phyloP scores from a whole-genome alignment of 1,140 invertebrate species.

The Gonatopus flavifemur region DNA sequence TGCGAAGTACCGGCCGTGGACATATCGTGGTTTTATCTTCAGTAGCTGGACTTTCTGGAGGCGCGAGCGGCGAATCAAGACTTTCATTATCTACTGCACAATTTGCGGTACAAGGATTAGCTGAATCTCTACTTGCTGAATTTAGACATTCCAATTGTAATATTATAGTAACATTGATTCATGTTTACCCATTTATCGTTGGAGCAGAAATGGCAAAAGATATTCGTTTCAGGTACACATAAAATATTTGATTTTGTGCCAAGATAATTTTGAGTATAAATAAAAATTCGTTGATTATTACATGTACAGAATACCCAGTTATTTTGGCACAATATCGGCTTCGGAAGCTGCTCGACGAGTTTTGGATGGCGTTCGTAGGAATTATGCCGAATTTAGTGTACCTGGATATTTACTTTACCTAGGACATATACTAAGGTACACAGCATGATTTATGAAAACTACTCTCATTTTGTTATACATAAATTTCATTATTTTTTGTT shows the following conservation, averaged over 20 bases:
- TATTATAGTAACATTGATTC: constrained; percentile 62
- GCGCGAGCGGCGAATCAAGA: constrained; percentile 55
- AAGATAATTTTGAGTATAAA: background rate
- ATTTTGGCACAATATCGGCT: constrained; percentile 66
- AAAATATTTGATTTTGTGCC: background rate
- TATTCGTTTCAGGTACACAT: constrained; percentile 61
- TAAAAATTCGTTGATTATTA: background rate
- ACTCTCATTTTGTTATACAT: background rate
- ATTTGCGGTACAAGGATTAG: constrained; percentile 70
- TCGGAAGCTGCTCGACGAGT: constrained; percentile 60
- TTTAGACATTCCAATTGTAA: constrained; percentile 60
- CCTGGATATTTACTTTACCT: constrained; percentile 64
- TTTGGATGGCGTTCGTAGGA: constrained; percentile 63
- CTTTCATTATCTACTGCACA: constrained; percentile 71
- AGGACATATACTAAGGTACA: constrained; percentile 60
- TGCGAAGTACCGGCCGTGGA: constrained; percentile 66
- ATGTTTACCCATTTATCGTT: constrained; percentile 67
- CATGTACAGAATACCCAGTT: constrained; percentile 63
- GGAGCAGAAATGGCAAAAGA: constrained; percentile 57
- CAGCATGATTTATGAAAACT: constrained; percentile 1
- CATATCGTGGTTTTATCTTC: constrained; percentile 73
- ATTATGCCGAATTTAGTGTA: constrained; percentile 65
- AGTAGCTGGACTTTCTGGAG: constrained; percentile 69
- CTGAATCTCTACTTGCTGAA: constrained; percentile 64
- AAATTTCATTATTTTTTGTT: constrained; percentile 6